These are phyloP conservation scores for Corbicula japonica DNA, from an alignment of 2,888 invertebrate genomes.

Conservation along the genomic window DNA sequence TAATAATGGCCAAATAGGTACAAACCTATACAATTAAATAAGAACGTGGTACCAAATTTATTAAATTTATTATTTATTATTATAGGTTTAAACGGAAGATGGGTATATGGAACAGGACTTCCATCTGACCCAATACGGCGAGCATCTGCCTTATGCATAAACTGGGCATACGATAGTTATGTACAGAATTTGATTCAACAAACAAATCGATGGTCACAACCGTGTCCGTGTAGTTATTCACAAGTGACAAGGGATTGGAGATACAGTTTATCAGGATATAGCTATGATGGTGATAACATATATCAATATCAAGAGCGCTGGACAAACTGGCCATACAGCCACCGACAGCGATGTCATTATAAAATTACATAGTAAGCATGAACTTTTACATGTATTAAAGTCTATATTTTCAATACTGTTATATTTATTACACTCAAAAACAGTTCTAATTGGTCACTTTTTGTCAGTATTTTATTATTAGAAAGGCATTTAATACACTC, in stretches of 20 bases:
- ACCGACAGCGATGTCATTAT: slow-evolving; percentile 17
- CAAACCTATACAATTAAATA: neutral
- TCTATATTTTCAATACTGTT: no score
- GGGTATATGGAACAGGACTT: slow-evolving; percentile 11
- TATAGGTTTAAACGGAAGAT: slow-evolving; percentile 26
- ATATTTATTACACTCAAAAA: no score
- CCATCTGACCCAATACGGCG: neutral
- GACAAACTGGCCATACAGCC: neutral
- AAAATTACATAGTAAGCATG: no score
- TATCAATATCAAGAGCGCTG: neutral
- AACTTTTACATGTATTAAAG: no score
- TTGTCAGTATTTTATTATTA: no score
- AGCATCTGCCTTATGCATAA: neutral
- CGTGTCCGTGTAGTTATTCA: slow-evolving; percentile 6
- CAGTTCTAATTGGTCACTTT: no score
- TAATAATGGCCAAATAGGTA: neutral
- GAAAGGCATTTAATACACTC: no score
- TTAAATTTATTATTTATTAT: no score
- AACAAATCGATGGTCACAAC: neutral
- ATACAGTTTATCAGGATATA: neutral
- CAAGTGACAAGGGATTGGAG: neutral
- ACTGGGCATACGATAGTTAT: neutral
- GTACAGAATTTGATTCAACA: neutral
- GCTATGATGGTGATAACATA: neutral
- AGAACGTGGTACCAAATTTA: no score